Percentiles rank a stretch among this genome's conserved stretches.
Evolutionary conservation across 92 coral and sea anemone species (phyloP).

Genomic region (Nematostella vectensis): DNA sequence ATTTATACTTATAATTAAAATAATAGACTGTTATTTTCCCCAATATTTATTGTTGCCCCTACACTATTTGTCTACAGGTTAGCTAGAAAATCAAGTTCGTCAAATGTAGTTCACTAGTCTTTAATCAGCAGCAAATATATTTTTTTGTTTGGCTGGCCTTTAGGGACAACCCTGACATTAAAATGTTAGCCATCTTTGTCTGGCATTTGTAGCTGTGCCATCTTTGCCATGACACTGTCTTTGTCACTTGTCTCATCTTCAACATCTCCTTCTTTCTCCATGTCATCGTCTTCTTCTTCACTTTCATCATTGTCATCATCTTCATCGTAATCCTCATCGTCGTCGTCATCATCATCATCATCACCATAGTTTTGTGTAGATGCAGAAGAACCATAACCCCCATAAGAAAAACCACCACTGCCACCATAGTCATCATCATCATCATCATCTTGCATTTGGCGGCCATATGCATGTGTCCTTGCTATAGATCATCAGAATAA

Average conservation of each 20-base stretch:
- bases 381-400: slow-evolving; percentile 39
- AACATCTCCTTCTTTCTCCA: slow-evolving; percentile 32
- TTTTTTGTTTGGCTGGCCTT: too few species aligned
- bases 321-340: slow-evolving; percentile 40
- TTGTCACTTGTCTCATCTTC: slow-evolving; percentile 20
- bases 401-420: slow-evolving; percentile 32
- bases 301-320: slow-evolving; percentile 45
- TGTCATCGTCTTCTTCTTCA: slow-evolving; percentile 30
- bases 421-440: slow-evolving; percentile 35
- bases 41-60: too few species aligned
- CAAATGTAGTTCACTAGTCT: too few species aligned
- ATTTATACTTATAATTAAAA: too few species aligned
- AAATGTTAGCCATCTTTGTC: too few species aligned
- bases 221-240: too few species aligned
- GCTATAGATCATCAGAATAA: slow-evolving; percentile 29
- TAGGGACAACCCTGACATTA: too few species aligned
- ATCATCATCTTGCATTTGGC: slow-evolving; percentile 50
- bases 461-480: slow-evolving; percentile 68
- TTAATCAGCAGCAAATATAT: too few species aligned
- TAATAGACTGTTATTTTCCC: too few species aligned
- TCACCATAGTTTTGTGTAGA: slow-evolving; percentile 22
- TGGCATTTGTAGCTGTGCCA: too few species aligned
- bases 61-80: too few species aligned
- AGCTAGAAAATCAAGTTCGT: too few species aligned
- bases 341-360: slow-evolving; percentile 40